Evolutionary conservation across 2,113 vertebrate genomes (phyloP).

Genomic region (Oenanthe melanoleuca): DNA sequence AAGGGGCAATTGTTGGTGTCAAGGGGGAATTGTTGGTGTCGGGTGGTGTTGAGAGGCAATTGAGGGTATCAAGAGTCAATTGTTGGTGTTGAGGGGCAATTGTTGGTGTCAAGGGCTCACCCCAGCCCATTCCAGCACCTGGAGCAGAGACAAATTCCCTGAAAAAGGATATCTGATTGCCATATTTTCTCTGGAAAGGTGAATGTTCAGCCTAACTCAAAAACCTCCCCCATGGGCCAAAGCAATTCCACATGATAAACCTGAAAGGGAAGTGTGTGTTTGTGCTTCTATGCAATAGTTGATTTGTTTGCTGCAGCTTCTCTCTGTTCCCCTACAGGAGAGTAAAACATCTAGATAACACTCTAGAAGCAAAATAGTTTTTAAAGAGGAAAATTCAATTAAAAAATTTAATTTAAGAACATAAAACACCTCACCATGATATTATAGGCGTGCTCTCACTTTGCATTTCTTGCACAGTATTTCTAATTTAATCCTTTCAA

Average conservation of each 20-base stretch:
- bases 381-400: not conserved
- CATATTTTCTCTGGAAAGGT: not conserved
- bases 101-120: not conserved
- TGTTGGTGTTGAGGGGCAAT: no score
- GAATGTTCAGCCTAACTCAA: not conserved
- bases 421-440: not conserved
- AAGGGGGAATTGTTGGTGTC: fast-evolving
- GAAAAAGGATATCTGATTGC: not conserved
- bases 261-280: not conserved
- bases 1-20: no score
- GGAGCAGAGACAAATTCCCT: not conserved
- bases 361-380: not conserved
- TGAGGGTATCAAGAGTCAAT: no score
- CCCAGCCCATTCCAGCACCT: not conserved
- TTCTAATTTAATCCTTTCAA: not conserved
- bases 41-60: not conserved
- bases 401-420: not conserved
- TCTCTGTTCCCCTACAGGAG: not conserved
- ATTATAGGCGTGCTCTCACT: not conserved
- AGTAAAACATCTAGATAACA: not conserved
- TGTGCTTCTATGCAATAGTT: not conserved
- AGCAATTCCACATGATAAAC: not conserved
- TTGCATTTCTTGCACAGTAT: not conserved
- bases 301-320: not conserved
- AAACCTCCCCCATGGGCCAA: not conserved